Base-by-base conservation (phyloP, 2,888 invertebrate species). In the Athetis lepigone region DNA sequence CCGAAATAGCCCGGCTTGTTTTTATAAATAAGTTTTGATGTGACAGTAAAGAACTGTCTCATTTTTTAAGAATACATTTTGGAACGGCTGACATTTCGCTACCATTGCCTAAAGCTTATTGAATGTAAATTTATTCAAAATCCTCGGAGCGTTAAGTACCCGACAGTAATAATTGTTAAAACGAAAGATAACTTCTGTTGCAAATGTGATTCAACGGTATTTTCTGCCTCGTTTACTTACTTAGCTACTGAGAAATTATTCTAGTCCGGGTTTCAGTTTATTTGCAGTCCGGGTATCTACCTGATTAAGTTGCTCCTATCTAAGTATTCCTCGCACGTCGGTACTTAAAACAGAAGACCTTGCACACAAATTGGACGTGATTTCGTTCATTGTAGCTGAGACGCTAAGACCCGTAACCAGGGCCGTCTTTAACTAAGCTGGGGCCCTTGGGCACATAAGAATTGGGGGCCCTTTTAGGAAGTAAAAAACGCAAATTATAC, bases 101-200 rank as follows among this genome's bases (percentile, higher is more conserved):
- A 27, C 27, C 16, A 55, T 25, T 55, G n/a, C 54, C 13, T 33
- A 43, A 37, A 49, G 37, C 45, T 56, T 45, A 57, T 43, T 58
- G 40, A 42, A 75, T 59, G 56, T 59, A 55, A 75, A 75, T 63
- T 63, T 70, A 57, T 64, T 56, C 42, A 59, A 58, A 75, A 36
- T 56, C 45, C 27, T n/a, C 27, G 29, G 3, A 42, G 37, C 45
- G 25, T 50, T 46, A 55, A 71, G 63, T 40, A 37, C 51, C 25
- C 29, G 45, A 16, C 39, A 52, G 19, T 13, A 37, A 29, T 69
- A 51, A 54, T 50, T 55, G 16, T 56, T 40, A 21, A 49, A 64
- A 50, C 36, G 40, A 42, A 70, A 42, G 25, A 70, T 47, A 51
- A 52, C 37, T 59, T 63, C 8, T 25, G 21, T 21, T 11, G 21